Evolutionary conservation across 2,113 vertebrate genomes (phyloP), one percentile per base, ranked within the genome.

Genomic region (Siniperca knerii): DNA sequence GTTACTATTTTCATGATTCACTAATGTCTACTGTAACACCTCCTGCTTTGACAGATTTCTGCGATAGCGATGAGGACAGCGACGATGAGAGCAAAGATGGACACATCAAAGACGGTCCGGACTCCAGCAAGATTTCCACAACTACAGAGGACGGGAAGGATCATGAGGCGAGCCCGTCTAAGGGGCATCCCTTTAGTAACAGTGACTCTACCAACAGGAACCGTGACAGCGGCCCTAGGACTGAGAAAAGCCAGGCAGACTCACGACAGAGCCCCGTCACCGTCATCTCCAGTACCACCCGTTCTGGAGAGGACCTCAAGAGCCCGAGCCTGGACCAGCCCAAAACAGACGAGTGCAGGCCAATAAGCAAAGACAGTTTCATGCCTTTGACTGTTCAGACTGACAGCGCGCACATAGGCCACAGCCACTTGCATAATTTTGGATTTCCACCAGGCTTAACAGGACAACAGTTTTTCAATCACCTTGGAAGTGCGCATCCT

Each of bases 391-490:
- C 97, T 5, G 97, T 98, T 35, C 98, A 98, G 93, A 98, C 98
- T 9, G 98, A 99, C 85, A 94, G 94, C 13, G 92, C 96, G 44
- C 98, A 98, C 93, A 90, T 97, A 46, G 96, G 94, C 92, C 97
- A 97, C 90, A 90, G 94, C 79, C 98, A 97, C 84, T 88, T 99
- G 93, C 97, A 98, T 23, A 97, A 96, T 93, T 97, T 99, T 44
- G 97, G 97, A 84, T 99, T 99, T 93, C 96, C 98, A 29, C 95
- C 97, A 0, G 96, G 96, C 84, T 93, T 99, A 76, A 96, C 97
- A 0, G 95, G 98, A 81, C 98, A 99, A 90, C 98, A 97, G 95
- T 99, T 99, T 96, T 99, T 99, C 94, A 96, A 95, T 92, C 97
- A 97, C 29, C 73, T 98, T 66, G 96, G 97, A 46, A 96, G 96